A percentile compares a stretch with the other conserved stretches of the same genome.
Evolutionary conservation across 2,113 vertebrate species (phyloP).

Genomic region (Smithornis capensis): DNA sequence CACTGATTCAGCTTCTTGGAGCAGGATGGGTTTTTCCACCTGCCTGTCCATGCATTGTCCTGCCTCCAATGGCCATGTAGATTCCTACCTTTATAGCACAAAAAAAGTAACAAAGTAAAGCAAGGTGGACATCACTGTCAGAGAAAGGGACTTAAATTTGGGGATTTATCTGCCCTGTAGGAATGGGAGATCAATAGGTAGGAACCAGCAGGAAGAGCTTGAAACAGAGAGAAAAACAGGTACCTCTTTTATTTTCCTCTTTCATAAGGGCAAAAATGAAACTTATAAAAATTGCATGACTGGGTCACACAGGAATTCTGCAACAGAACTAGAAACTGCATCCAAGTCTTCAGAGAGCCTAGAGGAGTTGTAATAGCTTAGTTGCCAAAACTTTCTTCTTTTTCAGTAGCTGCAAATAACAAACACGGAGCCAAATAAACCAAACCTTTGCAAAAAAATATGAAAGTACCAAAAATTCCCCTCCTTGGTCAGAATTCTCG

Average conservation of each 20-base stretch:
- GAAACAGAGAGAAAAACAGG: neutral
- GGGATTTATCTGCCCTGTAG: neutral
- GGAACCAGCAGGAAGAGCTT: neutral
- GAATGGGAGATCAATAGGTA: neutral
- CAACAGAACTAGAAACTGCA: neutral
- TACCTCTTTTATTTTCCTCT: neutral
- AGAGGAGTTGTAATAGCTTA: neutral
- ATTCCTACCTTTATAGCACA: neutral
- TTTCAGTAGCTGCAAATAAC: neutral
- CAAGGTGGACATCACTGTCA: neutral
- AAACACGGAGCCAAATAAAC: neutral
- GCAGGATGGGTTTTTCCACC: neutral
- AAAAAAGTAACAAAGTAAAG: too few species aligned
- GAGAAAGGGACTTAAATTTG: neutral
- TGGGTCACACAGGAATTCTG: neutral
- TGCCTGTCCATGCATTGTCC: neutral
- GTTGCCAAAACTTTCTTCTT: neutral
- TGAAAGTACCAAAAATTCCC: neutral
- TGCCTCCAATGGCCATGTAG: neutral
- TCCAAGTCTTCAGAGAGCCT: constrained; percentile 3
- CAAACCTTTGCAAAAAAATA: neutral
- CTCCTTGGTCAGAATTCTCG: neutral
- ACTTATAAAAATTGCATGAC: constrained; percentile 3
- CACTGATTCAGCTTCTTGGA: neutral
- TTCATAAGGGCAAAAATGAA: neutral